phyloP scores from a whole-genome alignment of 2,888 invertebrate species.

The Emmelina monodactyla region DNA sequence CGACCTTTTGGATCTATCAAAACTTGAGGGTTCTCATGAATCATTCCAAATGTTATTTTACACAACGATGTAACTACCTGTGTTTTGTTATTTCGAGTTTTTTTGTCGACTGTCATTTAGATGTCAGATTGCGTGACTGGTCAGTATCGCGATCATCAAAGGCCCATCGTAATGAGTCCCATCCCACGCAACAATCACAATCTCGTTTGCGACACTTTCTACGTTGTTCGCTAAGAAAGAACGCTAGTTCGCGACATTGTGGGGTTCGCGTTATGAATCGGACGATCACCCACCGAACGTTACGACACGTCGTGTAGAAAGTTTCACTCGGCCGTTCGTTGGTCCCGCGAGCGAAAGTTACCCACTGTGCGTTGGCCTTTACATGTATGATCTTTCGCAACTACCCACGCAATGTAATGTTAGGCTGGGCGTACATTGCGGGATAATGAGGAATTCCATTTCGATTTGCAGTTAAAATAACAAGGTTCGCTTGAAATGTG shows the following conservation, averaged over 20 bases:
- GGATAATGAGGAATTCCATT: too few relatives aligned
- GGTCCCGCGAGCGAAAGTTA: constrained; percentile 58
- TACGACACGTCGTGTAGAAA: constrained; percentile 63
- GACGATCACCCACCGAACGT: constrained; percentile 50
- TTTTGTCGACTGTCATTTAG: too few relatives aligned
- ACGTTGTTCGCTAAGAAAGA: constrained; percentile 43
- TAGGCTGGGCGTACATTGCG: too few relatives aligned
- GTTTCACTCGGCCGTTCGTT: constrained; percentile 54
- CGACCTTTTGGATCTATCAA: neutral
- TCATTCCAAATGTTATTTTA: too few relatives aligned
- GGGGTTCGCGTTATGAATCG: constrained; percentile 47
- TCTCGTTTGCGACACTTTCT: constrained; percentile 36
- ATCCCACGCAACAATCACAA: constrained; percentile 6
- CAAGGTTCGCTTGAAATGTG: too few relatives aligned
- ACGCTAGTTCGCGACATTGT: constrained; percentile 57
- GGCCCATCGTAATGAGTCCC: constrained; percentile 4
- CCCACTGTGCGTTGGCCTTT: constrained; percentile 30
- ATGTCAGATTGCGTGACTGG: too few relatives aligned
- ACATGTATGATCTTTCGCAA: constrained; percentile 31
- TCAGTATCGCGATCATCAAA: too few relatives aligned
- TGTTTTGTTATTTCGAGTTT: too few relatives aligned
- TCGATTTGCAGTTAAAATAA: too few relatives aligned
- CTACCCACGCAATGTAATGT: too few relatives aligned
- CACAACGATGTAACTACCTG: too few relatives aligned
- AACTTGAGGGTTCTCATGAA: too few relatives aligned